Percentiles rank a stretch among this genome's conserved stretches.
Conservation (phyloP, 2,113 vertebrate genomes). For the Xenopus borealis region DNA sequence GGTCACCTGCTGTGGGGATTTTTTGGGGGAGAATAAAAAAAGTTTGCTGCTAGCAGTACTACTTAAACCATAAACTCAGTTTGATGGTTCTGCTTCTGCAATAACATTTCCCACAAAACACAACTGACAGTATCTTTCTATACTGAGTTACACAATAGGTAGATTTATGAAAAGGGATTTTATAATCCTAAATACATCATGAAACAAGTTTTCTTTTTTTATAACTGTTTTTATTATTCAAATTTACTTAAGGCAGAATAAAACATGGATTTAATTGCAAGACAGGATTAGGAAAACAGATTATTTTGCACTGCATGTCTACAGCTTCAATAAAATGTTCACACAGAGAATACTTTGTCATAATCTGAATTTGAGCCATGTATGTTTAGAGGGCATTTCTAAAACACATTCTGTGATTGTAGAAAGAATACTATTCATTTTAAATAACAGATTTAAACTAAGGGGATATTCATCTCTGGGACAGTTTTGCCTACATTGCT, state of each 20-base stretch:
- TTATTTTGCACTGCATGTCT: conserved; percentile 53
- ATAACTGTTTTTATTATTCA: conserved; percentile 47
- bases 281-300: conserved; percentile 57
- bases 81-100: conserved; percentile 13
- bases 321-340: conserved; percentile 45
- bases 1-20: conserved; percentile 85
- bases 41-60: conserved; percentile 72
- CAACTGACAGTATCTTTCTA: background rate
- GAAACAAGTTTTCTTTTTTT: conserved; percentile 55
- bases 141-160: conserved; percentile 8
- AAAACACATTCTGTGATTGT: conserved; percentile 7
- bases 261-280: conserved; percentile 61
- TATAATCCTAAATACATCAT: conserved; percentile 58
- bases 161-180: conserved; percentile 42
- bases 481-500: too few relatives aligned
- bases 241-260: conserved; percentile 49
- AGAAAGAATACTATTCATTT: conserved; percentile 12
- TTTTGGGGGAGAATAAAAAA: conserved; percentile 61
- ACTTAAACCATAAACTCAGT: conserved; percentile 73
- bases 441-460: background rate
- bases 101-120: too few relatives aligned
- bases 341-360: conserved; percentile 23
- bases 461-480: background rate
- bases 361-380: conserved; percentile 25
- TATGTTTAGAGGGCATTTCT: conserved; percentile 14